Percentiles rank a stretch among this genome's conserved stretches.
These are phyloP conservation scores for Salarias fasciatus DNA, from an alignment of 2,797 vertebrate species.

Conservation along the genomic window DNA sequence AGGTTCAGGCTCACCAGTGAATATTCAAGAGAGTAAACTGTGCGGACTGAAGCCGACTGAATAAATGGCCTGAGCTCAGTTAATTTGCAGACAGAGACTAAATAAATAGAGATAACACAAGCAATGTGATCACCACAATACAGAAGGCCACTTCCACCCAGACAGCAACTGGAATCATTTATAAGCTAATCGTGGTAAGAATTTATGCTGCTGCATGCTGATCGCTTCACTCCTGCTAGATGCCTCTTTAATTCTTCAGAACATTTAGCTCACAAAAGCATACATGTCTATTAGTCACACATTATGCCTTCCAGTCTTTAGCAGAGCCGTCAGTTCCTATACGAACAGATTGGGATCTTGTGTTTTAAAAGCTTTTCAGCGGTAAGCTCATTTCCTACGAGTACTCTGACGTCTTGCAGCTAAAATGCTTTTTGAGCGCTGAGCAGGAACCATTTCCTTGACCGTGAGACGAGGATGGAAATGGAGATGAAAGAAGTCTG, in stretches of 20 bases:
- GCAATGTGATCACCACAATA: slow-evolving; percentile 11
- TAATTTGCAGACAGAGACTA: slow-evolving; percentile 6
- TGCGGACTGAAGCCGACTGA: not conserved
- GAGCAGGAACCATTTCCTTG: slow-evolving; percentile 3
- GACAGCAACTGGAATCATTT: slow-evolving; percentile 17
- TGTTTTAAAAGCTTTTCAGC: slow-evolving; percentile 13
- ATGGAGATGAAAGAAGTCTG: slow-evolving; percentile 6
- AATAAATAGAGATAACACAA: slow-evolving; percentile 20
- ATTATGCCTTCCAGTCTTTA: not conserved
- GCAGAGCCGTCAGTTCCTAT: too few relatives aligned
- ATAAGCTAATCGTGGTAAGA: not conserved
- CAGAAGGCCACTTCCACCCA: slow-evolving; percentile 9
- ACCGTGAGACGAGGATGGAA: slow-evolving; percentile 7
- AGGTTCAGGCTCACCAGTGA: not conserved
- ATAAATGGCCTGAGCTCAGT: slow-evolving; percentile 2
- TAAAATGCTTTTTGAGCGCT: slow-evolving; percentile 9
- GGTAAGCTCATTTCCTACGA: slow-evolving; percentile 12
- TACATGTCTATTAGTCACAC: not conserved
- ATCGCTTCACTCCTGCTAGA: too few relatives aligned
- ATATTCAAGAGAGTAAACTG: not conserved
- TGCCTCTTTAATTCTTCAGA: too few relatives aligned
- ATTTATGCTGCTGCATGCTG: not conserved
- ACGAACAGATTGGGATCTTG: not conserved
- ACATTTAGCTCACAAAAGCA: not conserved
- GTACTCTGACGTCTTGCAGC: not conserved